Evolutionary conservation across 1,140 invertebrate species (phyloP).

Genomic region (Papilio xuthus): DNA sequence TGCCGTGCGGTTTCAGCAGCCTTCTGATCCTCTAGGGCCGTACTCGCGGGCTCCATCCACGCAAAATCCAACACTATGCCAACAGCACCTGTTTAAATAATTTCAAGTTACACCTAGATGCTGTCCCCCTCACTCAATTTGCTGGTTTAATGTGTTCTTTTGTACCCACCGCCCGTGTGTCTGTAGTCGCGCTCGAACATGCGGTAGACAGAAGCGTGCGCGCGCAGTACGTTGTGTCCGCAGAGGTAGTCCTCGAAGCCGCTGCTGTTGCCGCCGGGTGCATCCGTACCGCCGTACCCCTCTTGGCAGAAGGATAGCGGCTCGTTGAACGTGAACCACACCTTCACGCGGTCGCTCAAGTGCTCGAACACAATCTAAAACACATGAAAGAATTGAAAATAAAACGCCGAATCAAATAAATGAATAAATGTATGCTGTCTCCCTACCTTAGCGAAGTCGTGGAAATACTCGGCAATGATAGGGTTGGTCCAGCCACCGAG

Average conservation of each 20-base stretch:
- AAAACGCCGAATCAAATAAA: constrained; percentile 16
- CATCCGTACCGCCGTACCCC: constrained; percentile 76
- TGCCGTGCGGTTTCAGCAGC: constrained; percentile 80
- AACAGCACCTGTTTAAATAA: constrained; percentile 50
- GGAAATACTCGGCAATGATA: constrained; percentile 80
- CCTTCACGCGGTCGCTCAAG: constrained; percentile 82
- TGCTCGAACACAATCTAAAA: constrained; percentile 79
- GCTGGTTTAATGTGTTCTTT: background rate
- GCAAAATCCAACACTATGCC: constrained; percentile 81
- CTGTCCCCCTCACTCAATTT: background rate
- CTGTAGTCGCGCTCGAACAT: constrained; percentile 70
- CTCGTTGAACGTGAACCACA: constrained; percentile 83
- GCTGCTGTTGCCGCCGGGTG: constrained; percentile 67
- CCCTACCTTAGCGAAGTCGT: constrained; percentile 79
- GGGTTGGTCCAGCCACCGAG: constrained; percentile 79
- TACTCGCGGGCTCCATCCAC: constrained; percentile 78
- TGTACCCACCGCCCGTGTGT: constrained; percentile 47
- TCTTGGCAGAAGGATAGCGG: constrained; percentile 72
- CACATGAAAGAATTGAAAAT: background rate
- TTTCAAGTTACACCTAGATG: background rate
- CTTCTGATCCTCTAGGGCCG: constrained; percentile 64
- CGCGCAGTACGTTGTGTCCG: constrained; percentile 74
- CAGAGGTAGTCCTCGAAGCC: constrained; percentile 79
- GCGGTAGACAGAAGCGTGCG: constrained; percentile 70
- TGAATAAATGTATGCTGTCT: constrained; percentile 37